Evolutionary conservation across 2,113 vertebrate species (phyloP).

Genomic region (Cisticola juncidis): DNA sequence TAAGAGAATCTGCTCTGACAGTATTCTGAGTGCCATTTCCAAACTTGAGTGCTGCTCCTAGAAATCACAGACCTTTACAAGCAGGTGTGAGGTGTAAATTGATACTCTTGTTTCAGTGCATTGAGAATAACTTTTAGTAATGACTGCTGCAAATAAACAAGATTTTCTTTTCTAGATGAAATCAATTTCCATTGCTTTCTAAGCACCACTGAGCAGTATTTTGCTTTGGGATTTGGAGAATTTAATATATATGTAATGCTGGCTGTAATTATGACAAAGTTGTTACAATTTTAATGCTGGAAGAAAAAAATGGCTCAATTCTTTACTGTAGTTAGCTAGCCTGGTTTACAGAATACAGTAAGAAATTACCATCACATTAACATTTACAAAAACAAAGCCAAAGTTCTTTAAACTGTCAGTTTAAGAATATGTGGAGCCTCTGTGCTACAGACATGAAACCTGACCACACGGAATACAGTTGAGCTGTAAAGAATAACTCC

Average conservation of each 20-base stretch:
- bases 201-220: background rate
- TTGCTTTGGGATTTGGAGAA: background rate
- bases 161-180: background rate
- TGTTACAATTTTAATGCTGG: background rate
- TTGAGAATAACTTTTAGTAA: background rate
- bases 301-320: background rate
- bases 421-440: background rate
- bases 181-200: background rate
- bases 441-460: background rate
- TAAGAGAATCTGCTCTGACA: rapidly evolving
- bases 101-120: background rate
- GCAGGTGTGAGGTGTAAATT: background rate
- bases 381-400: background rate
- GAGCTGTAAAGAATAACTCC: background rate
- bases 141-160: background rate
- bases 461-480: background rate
- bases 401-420: background rate
- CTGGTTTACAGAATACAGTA: background rate
- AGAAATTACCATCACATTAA: background rate
- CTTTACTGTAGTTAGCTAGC: background rate
- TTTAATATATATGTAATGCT: rapidly evolving
- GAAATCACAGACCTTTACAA: background rate
- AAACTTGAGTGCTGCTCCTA: background rate
- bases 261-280: background rate
- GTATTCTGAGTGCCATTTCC: background rate